These are phyloP conservation scores for Natator depressus DNA, from an alignment of 2,113 vertebrate genomes.

Conservation along the genomic window DNA sequence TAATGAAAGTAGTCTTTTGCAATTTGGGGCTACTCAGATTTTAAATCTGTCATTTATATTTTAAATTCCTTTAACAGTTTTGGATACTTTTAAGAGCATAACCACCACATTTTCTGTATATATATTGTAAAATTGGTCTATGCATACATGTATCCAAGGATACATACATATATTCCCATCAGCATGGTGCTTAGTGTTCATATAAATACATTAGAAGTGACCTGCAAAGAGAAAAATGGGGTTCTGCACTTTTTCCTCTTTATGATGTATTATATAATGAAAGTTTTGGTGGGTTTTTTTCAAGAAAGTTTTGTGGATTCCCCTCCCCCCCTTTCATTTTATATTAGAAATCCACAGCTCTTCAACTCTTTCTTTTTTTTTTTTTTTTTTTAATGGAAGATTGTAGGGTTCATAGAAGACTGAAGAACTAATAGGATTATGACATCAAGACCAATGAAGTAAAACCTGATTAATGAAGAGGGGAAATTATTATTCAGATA, in stretches of 20 bases:
- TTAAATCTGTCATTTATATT: neutral
- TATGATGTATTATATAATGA: neutral
- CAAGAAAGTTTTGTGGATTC: neutral
- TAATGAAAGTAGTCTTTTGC: neutral
- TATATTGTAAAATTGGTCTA: neutral
- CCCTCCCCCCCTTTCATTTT: neutral
- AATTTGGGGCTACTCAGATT: neutral
- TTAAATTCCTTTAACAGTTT: neutral
- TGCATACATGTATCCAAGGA: neutral
- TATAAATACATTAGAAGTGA: neutral
- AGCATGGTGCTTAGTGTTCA: slow-evolving; percentile 11
- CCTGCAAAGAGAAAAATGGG: neutral
- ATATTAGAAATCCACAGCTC: neutral
- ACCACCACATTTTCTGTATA: neutral
- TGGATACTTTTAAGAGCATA: neutral
- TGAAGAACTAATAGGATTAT: neutral
- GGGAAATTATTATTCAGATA: neutral
- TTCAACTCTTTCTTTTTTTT: neutral
- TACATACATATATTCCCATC: rapidly evolving
- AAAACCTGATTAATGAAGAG: neutral
- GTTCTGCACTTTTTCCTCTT: neutral
- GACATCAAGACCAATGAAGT: neutral
- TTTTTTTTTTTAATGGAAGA: neutral
- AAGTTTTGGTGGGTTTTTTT: neutral
- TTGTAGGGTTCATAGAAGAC: neutral